Base-by-base conservation (phyloP, 2,888 invertebrate species). In the Luperina nickerlii region DNA sequence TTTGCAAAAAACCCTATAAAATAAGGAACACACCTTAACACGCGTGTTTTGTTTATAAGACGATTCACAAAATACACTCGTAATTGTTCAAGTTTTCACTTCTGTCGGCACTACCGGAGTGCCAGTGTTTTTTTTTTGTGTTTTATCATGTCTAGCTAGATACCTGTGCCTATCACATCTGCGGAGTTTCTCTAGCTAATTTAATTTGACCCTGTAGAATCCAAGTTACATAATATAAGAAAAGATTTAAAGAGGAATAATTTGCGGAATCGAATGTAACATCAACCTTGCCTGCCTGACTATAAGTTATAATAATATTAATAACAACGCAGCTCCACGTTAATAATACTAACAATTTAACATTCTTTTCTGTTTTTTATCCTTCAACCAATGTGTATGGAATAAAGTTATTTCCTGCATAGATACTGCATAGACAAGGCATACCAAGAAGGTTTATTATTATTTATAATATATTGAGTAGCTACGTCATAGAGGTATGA, bases 261-360 rank as follows among this genome's bases (percentile, higher is more conserved):
- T 69, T 84, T 66, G 72, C 79, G 72, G 73, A 84, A 74, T 84
- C 45, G 54, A 79, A 84, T 62, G 62, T 66, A 24, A 48, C 8
- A 38, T 68, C 60, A 83, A 71, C 76, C 76, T 82, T 76, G 80
- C 38, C 13, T 62, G 27, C 1, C 1, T 51, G 54, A 32, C 42
- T 13, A 6, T 24, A 45, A 15, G 54, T 60, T 68, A 75, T 51
- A 20, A 51, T 38, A 70, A 48, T 32, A 32, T 57, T 18, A 51
- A 68, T 51, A 51, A 42, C 51, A 63, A 76, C 24, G 27, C 38
- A 24, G 51, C 27, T 27, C 45, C 20, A 32, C 27, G 24, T 24
- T 65, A 76, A 51, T 76, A 27, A 71, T 38, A 38, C 38, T 38
- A 4, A 51, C 13, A 65, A 48, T 73, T 66, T 42, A 38, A 76